Conservation (phyloP, 1,140 invertebrate species). For the Hypsibius dujardini region DNA sequence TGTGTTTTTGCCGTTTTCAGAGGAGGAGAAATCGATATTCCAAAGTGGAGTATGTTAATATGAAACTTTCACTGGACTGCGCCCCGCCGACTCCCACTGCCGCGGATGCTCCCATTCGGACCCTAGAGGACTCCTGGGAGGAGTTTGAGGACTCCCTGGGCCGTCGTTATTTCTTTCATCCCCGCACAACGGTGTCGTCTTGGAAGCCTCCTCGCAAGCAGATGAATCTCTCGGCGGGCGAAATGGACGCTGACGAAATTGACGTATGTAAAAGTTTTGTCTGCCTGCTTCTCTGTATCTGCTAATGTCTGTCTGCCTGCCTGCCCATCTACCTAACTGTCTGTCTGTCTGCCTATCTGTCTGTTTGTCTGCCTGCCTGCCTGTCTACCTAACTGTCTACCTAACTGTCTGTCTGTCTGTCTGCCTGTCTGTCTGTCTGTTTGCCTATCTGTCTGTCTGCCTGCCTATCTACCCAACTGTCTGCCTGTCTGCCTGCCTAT, state of each 20-base stretch:
- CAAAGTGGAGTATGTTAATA: neutral
- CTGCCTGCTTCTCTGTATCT: too few relatives aligned
- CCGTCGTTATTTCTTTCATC: conserved; percentile 1
- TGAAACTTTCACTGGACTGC: neutral
- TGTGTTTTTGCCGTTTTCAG: neutral
- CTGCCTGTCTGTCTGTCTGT: too few relatives aligned
- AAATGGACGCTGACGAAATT: neutral
- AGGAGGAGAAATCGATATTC: neutral
- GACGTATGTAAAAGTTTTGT: too few relatives aligned
- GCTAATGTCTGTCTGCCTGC: too few relatives aligned
- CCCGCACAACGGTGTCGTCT: neutral
- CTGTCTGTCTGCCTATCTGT: too few relatives aligned
- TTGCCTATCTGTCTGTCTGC: too few relatives aligned
- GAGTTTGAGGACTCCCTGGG: conserved; percentile 10
- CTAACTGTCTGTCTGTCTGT: too few relatives aligned
- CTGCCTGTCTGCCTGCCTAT: too few relatives aligned
- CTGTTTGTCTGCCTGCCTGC: too few relatives aligned
- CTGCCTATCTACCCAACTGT: too few relatives aligned
- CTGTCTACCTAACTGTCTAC: too few relatives aligned
- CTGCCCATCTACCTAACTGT: too few relatives aligned
- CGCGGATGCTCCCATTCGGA: neutral
- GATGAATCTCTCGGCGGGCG: neutral
- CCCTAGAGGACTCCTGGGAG: conserved; percentile 6
- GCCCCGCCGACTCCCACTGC: neutral
- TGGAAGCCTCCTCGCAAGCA: conserved; percentile 9